Conservation (phyloP, 2,113 vertebrate genomes). For the Morone saxatilis region DNA sequence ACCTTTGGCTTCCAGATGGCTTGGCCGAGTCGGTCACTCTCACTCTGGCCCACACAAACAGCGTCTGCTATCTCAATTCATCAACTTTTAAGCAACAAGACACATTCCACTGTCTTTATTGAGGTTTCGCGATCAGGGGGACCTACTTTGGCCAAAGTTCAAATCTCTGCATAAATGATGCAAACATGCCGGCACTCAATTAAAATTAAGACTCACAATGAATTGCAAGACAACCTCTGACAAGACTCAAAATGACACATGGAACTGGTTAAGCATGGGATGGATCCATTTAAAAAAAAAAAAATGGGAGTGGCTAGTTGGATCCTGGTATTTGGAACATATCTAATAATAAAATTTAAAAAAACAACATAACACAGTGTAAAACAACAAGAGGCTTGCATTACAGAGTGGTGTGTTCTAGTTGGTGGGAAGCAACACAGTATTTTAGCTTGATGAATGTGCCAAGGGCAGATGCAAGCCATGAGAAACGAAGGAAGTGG, state of each 20-base stretch:
- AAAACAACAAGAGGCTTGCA: background rate
- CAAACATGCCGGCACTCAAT: background rate
- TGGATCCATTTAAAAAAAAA: background rate
- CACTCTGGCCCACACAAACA: conserved; percentile 22
- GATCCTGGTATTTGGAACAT: background rate
- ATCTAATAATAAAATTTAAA: background rate
- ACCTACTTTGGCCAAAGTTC: background rate
- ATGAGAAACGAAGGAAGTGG: conserved; percentile 59
- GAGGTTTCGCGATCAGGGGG: background rate
- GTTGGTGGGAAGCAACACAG: conserved; percentile 28
- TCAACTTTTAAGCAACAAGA: conserved; percentile 19
- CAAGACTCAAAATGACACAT: background rate
- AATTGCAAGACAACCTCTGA: background rate
- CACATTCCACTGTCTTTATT: conserved; percentile 7
- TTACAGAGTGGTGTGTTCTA: background rate
- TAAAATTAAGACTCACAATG: background rate
- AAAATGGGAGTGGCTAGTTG: background rate
- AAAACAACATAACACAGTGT: background rate
- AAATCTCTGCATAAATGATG: background rate
- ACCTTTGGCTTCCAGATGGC: conserved; percentile 63
- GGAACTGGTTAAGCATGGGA: background rate
- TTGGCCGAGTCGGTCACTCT: conserved; percentile 12
- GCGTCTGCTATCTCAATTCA: conserved; percentile 28
- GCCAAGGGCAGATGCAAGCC: conserved; percentile 12
- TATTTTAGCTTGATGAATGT: conserved; percentile 11